Base-by-base conservation (phyloP, 23 tunicate species). In the Styela plicata region DNA sequence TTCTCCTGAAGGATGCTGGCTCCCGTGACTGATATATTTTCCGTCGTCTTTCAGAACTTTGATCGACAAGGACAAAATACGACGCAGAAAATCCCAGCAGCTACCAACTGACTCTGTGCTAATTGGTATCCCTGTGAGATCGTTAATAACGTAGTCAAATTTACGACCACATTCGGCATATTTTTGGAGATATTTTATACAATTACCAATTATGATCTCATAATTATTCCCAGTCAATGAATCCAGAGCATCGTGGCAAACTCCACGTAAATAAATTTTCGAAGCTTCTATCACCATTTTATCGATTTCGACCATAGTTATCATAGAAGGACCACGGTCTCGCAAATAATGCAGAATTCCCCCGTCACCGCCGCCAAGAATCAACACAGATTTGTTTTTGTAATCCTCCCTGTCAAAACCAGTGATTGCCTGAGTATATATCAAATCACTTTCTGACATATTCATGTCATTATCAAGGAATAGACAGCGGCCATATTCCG, bases 341-440 rank as follows among this genome's bases (percentile, higher is more conserved):
- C 68, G 69, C 24, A 95, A 69, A 83, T 95, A 82, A 63, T 89
- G 79, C 29, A 95, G 64, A 33, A 95, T 95, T 34, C 99, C 99
- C 3, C 99, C 99, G 80, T 96, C 99, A 1, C 99, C 99, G 1
- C 99, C 99, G 34, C 99, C 99, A 20, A 96, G 89, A 18, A 96
- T 69, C 57, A 96, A 69, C 22, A 96, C 99, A 74, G 85, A 78
- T 74, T 96, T 96, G 1, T 53, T 87, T 1, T 34, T 52, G 61
- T 90, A 96, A 87, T 84, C 87, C 36, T 88, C 93, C 28, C 74
- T 80, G 24, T 78, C 84, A 36, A 52, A 69, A 2, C 99, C 99
- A 34, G 96, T 90, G 44, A 95, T 90, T 1, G 99, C 99, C 26
- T 34, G 24, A 0, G 99, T 96, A 78, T 96, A 96, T 20, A 80